These are phyloP conservation scores for Brachynemurus nebulosus DNA, from an alignment of 2,888 invertebrate genomes.

Conservation along the genomic window DNA sequence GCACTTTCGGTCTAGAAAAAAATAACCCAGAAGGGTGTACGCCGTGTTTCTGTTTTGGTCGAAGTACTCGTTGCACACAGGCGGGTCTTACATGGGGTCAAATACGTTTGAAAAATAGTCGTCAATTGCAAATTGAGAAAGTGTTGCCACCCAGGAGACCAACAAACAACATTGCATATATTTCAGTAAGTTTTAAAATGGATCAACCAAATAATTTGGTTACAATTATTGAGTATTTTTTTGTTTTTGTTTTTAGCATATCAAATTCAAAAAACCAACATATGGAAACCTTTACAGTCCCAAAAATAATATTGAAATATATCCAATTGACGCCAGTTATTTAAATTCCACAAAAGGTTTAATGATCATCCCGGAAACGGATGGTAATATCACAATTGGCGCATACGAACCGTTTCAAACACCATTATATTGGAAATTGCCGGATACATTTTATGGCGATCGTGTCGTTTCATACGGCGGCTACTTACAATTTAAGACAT, in stretches of 20 bases:
- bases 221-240: background rate
- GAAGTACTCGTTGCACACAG: slow-evolving; percentile 66
- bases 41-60: slow-evolving; percentile 90
- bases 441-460: slow-evolving; percentile 72
- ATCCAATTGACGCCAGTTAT: slow-evolving; percentile 27
- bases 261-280: background rate
- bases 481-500: slow-evolving; percentile 60
- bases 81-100: slow-evolving; percentile 74
- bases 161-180: background rate
- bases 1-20: slow-evolving; percentile 71
- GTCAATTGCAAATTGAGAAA: slow-evolving; percentile 18
- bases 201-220: background rate
- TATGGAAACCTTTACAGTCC: background rate
- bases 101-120: slow-evolving; percentile 43
- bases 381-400: slow-evolving; percentile 38
- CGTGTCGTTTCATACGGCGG: slow-evolving; percentile 85
- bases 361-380: slow-evolving; percentile 44
- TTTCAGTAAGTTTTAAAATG: background rate
- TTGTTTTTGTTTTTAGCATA: background rate
- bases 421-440: slow-evolving; percentile 74
- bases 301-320: slow-evolving; percentile 1
- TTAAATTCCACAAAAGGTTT: slow-evolving; percentile 43
- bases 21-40: slow-evolving; percentile 81
- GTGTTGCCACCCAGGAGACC: background rate
- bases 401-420: slow-evolving; percentile 39